Evolutionary conservation across 2,888 invertebrate genomes (phyloP).

Genomic region (Tenthredo distinguenda): DNA sequence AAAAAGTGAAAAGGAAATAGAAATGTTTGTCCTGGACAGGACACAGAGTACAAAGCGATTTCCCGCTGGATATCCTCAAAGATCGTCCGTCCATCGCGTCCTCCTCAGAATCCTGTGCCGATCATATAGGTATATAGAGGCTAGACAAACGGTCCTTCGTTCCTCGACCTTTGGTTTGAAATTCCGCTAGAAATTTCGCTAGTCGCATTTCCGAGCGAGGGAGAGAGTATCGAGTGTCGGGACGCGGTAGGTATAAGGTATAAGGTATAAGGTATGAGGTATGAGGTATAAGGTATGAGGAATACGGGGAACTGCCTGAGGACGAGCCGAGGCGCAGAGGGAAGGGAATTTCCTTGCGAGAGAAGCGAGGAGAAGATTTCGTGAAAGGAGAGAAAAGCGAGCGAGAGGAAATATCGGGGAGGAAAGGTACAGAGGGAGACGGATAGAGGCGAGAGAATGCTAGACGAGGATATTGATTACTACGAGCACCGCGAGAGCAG

Average conservation of each 20-base stretch:
- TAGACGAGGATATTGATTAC: slow-evolving; percentile 69
- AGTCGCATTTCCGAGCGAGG: background rate
- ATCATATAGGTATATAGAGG: background rate
- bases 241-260: slow-evolving; percentile 10
- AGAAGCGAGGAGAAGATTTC: slow-evolving; percentile 32
- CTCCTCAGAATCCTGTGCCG: slow-evolving; percentile 1
- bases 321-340: background rate
- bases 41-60: slow-evolving; percentile 4
- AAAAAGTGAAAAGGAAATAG: background rate
- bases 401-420: background rate
- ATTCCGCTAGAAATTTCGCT: slow-evolving; percentile 29
- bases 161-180: slow-evolving; percentile 23
- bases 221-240: background rate
- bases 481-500: slow-evolving; percentile 43
- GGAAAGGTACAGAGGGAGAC: slow-evolving; percentile 9
- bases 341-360: slow-evolving; percentile 29
- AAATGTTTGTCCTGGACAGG: slow-evolving; percentile 8
- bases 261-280: background rate
- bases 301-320: background rate
- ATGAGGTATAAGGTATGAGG: background rate
- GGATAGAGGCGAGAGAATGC: slow-evolving; percentile 53
- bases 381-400: slow-evolving; percentile 6
- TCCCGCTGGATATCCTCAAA: slow-evolving; percentile 13
- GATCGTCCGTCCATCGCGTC: background rate
- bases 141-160: slow-evolving; percentile 13